phyloP scores from a whole-genome alignment of 2,888 invertebrate genomes.

The Luperina nickerlii region DNA sequence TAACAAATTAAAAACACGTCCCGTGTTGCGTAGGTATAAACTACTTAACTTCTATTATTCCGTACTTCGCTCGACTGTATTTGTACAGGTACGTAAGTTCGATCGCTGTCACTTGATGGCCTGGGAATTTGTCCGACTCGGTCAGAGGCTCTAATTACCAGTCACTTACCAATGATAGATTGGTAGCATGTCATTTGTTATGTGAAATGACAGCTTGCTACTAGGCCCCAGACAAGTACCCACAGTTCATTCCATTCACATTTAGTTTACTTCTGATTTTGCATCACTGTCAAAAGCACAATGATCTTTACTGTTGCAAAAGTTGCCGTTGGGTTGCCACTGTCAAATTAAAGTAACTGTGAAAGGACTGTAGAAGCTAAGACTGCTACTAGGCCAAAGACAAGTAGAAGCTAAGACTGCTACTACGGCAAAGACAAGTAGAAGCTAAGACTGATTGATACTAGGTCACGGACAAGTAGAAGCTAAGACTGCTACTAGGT shows the following conservation, averaged over 20 bases:
- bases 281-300: too few species aligned
- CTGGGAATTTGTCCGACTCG: constrained; percentile 3
- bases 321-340: too few species aligned
- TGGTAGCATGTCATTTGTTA: constrained; percentile 15
- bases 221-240: constrained; percentile 10
- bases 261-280: too few species aligned
- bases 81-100: constrained; percentile 9
- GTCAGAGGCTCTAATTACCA: constrained; percentile 19
- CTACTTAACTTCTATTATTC: constrained; percentile 9
- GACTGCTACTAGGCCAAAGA: too few species aligned
- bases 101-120: constrained; percentile 21
- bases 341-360: too few species aligned
- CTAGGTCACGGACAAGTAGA: background rate
- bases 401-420: too few species aligned
- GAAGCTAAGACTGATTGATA: too few species aligned
- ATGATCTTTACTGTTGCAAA: too few species aligned
- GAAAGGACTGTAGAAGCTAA: too few species aligned
- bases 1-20: constrained; percentile 30
- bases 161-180: background rate
- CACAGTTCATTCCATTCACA: too few species aligned
- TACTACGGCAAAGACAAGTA: too few species aligned
- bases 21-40: constrained; percentile 10
- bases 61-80: constrained; percentile 15
- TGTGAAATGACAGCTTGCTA: constrained; percentile 35
- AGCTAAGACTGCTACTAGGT: background rate